Conservation (phyloP, 1,140 invertebrate species). For the Brachionus paranguensis region DNA sequence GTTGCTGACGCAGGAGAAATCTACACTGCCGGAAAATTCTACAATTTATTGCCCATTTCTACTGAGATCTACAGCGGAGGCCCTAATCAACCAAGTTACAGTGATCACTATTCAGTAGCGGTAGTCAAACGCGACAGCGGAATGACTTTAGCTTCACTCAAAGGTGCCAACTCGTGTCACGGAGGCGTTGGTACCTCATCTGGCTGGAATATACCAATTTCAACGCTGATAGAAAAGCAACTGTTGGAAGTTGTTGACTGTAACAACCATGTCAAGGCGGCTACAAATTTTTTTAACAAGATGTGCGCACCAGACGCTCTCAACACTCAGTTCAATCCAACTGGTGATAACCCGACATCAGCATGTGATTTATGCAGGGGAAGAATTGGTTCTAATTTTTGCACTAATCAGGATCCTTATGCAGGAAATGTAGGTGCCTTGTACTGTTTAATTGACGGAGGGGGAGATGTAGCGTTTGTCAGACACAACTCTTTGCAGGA, state of each 20-base stretch:
- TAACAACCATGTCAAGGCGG: conserved; percentile 90
- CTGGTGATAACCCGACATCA: conserved; percentile 69
- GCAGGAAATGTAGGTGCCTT: conserved; percentile 79
- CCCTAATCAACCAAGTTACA: conserved; percentile 43
- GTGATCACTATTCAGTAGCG: conserved; percentile 81
- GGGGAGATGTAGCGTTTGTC: conserved; percentile 75
- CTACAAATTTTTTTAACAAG: conserved; percentile 76
- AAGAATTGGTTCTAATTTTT: conserved; percentile 57
- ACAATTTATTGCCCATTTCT: conserved; percentile 82
- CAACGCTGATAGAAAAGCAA: conserved; percentile 72
- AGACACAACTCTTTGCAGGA: conserved; percentile 68
- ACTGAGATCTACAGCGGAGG: conserved; percentile 41
- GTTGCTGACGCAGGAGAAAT: conserved; percentile 84
- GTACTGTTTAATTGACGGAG: conserved; percentile 69
- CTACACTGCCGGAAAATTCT: conserved; percentile 81
- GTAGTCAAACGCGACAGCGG: conserved; percentile 68
- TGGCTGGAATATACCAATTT: conserved; percentile 84
- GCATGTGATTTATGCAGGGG: conserved; percentile 79
- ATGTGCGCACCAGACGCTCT: conserved; percentile 89
- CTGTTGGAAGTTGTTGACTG: conserved; percentile 74
- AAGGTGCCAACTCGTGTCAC: conserved; percentile 70
- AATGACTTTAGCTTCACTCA: conserved; percentile 62
- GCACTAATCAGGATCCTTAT: conserved; percentile 79
- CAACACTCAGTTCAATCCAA: conserved; percentile 82
- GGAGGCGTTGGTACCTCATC: conserved; percentile 80